Percentiles rank a stretch among this genome's conserved stretches.
phyloP scores from a whole-genome alignment of 2,888 invertebrate genomes.

The Himalopsyche anomala region DNA sequence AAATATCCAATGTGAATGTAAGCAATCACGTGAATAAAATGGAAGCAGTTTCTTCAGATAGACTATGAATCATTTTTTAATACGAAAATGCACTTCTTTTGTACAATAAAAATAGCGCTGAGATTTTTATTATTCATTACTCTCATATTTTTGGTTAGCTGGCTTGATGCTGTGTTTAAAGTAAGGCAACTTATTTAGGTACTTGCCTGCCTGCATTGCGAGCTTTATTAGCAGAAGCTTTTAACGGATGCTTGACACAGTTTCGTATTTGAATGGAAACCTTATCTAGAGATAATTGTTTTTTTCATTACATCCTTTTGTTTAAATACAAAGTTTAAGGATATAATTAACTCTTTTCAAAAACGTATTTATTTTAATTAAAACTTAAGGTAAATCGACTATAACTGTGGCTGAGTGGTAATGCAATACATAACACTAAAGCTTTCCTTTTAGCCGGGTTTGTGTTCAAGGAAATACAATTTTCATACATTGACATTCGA shows the following conservation, averaged over 20 bases:
- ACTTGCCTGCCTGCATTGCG: neutral
- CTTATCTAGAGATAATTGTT: too few species aligned
- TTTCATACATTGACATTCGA: too few species aligned
- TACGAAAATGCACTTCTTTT: neutral
- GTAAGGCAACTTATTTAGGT: neutral
- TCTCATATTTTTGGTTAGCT: neutral
- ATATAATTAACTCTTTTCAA: too few species aligned
- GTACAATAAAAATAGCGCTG: neutral
- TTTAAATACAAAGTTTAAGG: too few species aligned
- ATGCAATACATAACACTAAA: too few species aligned
- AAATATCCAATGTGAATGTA: neutral
- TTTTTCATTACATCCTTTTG: too few species aligned
- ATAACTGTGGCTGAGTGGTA: too few species aligned
- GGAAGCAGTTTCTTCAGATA: neutral
- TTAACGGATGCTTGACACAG: slow-evolving; percentile 4
- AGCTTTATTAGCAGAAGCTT: slow-evolving; percentile 6
- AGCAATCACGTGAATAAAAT: slow-evolving; percentile 3
- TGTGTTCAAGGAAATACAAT: too few species aligned
- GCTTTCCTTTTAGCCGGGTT: too few species aligned
- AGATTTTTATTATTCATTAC: slow-evolving; percentile 9
- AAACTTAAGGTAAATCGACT: too few species aligned
- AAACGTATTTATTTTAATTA: too few species aligned
- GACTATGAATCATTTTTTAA: neutral
- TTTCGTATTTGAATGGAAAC: neutral
- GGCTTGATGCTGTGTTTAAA: slow-evolving; percentile 1